phyloP scores from a whole-genome alignment of 2,113 vertebrate genomes.

The Pollimyrus isidori region DNA sequence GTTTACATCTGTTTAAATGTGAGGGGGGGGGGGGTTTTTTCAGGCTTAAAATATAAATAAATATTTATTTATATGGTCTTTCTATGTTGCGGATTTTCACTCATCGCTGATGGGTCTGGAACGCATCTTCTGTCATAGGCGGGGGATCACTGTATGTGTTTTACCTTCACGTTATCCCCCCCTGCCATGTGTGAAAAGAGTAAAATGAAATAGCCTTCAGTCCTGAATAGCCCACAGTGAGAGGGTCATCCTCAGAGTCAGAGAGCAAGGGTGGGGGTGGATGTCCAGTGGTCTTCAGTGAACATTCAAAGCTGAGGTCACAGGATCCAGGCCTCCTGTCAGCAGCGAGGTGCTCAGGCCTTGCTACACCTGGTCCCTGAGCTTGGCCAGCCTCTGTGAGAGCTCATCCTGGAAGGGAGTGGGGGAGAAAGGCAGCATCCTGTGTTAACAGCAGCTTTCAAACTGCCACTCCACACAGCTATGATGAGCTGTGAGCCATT shows the following conservation, averaged over 20 bases:
- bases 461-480: neutral
- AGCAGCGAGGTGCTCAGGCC: neutral
- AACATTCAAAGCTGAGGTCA: neutral
- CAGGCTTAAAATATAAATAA: no score
- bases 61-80: no score
- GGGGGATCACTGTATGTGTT: neutral
- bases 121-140: no score
- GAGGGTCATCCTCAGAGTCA: neutral
- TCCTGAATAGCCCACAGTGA: neutral
- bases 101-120: no score
- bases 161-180: neutral
- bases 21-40: no score
- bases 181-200: neutral
- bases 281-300: neutral
- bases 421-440: neutral
- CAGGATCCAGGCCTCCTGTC: neutral
- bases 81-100: no score
- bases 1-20: no score
- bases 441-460: neutral
- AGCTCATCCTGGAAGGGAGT: slow-evolving; percentile 65
- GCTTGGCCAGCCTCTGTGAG: slow-evolving; percentile 76
- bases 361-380: slow-evolving; percentile 72
- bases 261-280: neutral
- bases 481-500: neutral
- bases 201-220: neutral